A percentile compares a stretch with the other conserved stretches of the same genome.
Conservation (phyloP, 2,797 vertebrate species). For the Toxotes lorentzi region DNA sequence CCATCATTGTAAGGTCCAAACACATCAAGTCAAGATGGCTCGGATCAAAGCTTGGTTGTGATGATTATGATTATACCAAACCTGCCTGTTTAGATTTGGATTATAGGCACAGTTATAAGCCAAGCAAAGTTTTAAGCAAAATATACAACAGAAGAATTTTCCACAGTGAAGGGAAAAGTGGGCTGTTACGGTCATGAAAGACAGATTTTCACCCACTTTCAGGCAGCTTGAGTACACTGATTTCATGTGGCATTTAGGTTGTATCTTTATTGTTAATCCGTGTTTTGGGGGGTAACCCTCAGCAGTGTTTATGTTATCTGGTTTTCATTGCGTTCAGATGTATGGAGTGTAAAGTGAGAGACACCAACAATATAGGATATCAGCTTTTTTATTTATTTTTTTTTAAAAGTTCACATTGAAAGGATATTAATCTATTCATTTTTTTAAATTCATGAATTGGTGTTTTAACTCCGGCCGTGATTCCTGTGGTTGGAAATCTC, state of each 20-base stretch:
- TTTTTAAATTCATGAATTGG: background rate
- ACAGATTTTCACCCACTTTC: conserved; percentile 24
- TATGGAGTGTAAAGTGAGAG: conserved; percentile 1
- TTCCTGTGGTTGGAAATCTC: conserved; percentile 12
- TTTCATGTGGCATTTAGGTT: conserved; percentile 25
- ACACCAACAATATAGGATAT: background rate
- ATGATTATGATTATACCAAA: conserved; percentile 52
- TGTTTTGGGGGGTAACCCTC: background rate
- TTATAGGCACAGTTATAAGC: conserved; percentile 44
- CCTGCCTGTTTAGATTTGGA: conserved; percentile 56
- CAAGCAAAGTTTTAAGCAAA: conserved; percentile 44
- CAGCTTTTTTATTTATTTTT: background rate
- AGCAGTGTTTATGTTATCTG: conserved; percentile 5
- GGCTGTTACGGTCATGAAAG: conserved; percentile 35
- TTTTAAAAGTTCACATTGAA: background rate
- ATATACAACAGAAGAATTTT: conserved; percentile 53
- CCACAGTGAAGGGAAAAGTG: conserved; percentile 52
- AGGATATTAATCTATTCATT: background rate
- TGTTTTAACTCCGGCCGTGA: background rate
- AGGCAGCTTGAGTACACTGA: conserved; percentile 7
- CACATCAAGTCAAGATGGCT: conserved; percentile 50
- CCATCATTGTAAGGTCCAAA: conserved; percentile 49
- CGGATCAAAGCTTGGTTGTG: conserved; percentile 52
- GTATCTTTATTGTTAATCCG: background rate
- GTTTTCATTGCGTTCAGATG: conserved; percentile 12